Percentiles rank a stretch among this genome's conserved stretches.
These are phyloP conservation scores for Bufo bufo DNA, from an alignment of 2,113 vertebrate genomes.

Conservation along the genomic window DNA sequence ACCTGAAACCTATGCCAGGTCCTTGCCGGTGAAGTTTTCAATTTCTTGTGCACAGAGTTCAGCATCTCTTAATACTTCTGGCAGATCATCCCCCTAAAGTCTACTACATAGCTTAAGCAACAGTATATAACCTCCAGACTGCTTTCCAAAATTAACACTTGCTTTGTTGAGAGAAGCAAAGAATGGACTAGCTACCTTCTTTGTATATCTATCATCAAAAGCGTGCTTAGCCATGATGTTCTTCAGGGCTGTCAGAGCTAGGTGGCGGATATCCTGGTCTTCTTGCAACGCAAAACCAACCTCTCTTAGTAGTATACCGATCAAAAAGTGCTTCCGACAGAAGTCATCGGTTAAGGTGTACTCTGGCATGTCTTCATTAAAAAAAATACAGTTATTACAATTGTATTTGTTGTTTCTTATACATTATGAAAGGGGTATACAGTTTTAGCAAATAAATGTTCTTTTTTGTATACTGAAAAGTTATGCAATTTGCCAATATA, in stretches of 20 bases:
- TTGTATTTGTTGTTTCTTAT: background rate
- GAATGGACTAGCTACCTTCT: constrained; percentile 74
- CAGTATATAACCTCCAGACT: too few relatives aligned
- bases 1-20: too few relatives aligned
- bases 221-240: constrained; percentile 98
- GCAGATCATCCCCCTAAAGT: too few relatives aligned
- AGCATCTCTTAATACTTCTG: too few relatives aligned
- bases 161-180: background rate
- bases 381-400: constrained; percentile 22
- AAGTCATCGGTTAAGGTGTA: constrained; percentile 96
- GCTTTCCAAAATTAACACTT: background rate
- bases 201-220: constrained; percentile 87
- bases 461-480: too few relatives aligned
- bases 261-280: constrained; percentile 93
- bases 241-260: constrained; percentile 91
- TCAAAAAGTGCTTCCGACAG: constrained; percentile 96
- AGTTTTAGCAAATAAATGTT: too few relatives aligned
- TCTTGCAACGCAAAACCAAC: constrained; percentile 95
- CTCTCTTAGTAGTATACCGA: constrained; percentile 90
- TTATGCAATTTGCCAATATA: too few relatives aligned
- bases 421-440: too few relatives aligned
- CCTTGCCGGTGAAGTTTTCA: too few relatives aligned
- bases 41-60: too few relatives aligned
- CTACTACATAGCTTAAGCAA: too few relatives aligned
- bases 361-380: constrained; percentile 83